Evolutionary conservation across 2,113 vertebrate genomes (phyloP), one percentile per base, ranked within the genome.

Genomic region (Rhea americana): DNA sequence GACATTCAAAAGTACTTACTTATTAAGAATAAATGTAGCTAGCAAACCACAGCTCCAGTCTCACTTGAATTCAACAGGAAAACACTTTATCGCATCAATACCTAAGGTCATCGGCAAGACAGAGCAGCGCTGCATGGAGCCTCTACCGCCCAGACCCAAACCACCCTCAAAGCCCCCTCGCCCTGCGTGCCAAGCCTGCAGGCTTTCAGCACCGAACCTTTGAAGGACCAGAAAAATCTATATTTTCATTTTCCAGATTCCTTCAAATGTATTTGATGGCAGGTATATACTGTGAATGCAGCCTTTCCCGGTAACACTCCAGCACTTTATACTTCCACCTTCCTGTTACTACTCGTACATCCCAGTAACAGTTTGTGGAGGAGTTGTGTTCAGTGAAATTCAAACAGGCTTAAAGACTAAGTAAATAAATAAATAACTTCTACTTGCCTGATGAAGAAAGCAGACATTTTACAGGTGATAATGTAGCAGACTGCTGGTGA

Each of bases 271-370:
- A 28, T 45, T 62, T 0, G 0, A 51, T 19, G 37, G 63, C 35
- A 32, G 85, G 66, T 56, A 59, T 55, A 50, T 0, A 21, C 56
- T 28, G 37, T 13, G 61, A 89, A 84, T 37, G 82, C 75, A 92
- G 82, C 87, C 47, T 83, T 82, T 92, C 87, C 89, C 92, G 93
- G 83, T 83, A 75, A 83, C 58, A 30, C 84, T 93, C 88, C 87
- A 91, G 86, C 30, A 88, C 41, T 91, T 95, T 56, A 16, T 56
- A 91, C 85, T 90, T 91, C 95, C 93, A 95, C 10, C 79, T 92
- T 91, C 87, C 85, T 93, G 82, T 82, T 82, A 90, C 87, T 51
- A 74, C 80, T 94, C 87, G 90, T 90, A 91, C 94, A 90, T 92
- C 88, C 91, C 93, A 93, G 74, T 67, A 92, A 91, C 86, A 91